Percentiles rank a stretch among this genome's conserved stretches.
These are phyloP conservation scores for Rhagoletis zephyria DNA, from an alignment of 1,140 invertebrate species.

Conservation along the genomic window DNA sequence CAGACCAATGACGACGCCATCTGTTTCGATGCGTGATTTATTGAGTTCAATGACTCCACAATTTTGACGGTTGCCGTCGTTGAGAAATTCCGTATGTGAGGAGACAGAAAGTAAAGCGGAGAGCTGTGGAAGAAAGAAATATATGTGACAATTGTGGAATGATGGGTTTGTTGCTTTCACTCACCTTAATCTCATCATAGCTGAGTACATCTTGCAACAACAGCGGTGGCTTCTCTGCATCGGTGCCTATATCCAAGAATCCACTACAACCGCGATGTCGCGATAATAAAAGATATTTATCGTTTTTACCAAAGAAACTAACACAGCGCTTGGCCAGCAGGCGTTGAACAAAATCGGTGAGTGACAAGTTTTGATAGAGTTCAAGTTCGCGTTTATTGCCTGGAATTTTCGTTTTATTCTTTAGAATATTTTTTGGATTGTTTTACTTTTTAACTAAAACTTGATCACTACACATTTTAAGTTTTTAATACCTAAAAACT, in stretches of 20 bases:
- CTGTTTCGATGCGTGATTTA: conserved; percentile 63
- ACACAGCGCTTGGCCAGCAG: conserved; percentile 75
- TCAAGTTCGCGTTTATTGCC: conserved; percentile 63
- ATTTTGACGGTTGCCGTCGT: conserved; percentile 77
- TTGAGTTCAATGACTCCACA: conserved; percentile 72
- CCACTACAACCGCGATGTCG: conserved; percentile 73
- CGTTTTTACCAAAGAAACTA: conserved; percentile 74
- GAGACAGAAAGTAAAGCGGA: conserved; percentile 78
- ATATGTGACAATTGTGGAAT: background rate
- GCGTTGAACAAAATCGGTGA: conserved; percentile 75
- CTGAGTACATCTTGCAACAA: conserved; percentile 75
- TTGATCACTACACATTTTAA: no score
- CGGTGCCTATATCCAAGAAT: conserved; percentile 75
- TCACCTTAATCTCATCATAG: conserved; percentile 67
- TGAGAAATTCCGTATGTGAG: conserved; percentile 78
- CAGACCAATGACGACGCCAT: conserved; percentile 71
- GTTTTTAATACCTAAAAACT: no score
- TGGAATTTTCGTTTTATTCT: conserved; percentile 42
- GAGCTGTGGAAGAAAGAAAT: conserved; percentile 61
- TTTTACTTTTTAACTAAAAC: no score
- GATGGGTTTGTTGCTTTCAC: background rate
- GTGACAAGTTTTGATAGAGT: conserved; percentile 61
- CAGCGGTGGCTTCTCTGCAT: conserved; percentile 66
- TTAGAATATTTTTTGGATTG: no score
- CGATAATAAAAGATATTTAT: conserved; percentile 74